Base-by-base conservation (phyloP, 2,113 vertebrate species). In the Thamnophis sirtalis region DNA sequence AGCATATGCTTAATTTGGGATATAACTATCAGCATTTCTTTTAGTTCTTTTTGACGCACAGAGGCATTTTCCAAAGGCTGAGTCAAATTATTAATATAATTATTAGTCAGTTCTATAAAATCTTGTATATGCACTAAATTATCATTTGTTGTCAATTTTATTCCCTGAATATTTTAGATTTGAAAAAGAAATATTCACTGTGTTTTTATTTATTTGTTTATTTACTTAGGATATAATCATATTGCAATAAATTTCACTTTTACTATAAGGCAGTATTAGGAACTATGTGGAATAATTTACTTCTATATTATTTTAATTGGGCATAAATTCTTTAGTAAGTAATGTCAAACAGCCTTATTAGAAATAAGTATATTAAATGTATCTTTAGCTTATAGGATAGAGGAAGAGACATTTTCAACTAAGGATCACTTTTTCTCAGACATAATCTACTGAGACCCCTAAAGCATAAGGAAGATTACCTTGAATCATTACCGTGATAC, bases 301-400 rank as follows among this genome's bases (percentile, higher is more conserved):
- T 80, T 38, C 33, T 43, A 38, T 80, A 80, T 80, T 80, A 80
- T 80, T 38, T 38, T 38, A 80, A 43, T 38, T 80, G n/a, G 28
- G 13, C 28, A 38, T 80, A 80, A 38, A 80, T 80, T 38, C 15
- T 80, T 80, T 80, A 80, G 91, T 92, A 15, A 95, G 11, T 93
- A 56, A 94, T 92, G 0, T 0, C 3, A 0, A 73, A 50, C 93
- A 94, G 91, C 93, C 93, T 91, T 73, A 94, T 84, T 0, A 0
- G 0, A 95, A 91, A 91, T 93, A 89, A 95, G 28, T 26, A 94
- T 91, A 84, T 91, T 94, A 94, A 90, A 92, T 96, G 89, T 89
- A 6, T 33, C n/a, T 73, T 6, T 38, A 73, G n/a, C n/a, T 80
- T 38, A 38, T 43, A 38, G 17, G 68, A 43, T 17, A 80, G 6